Conservation (phyloP, 2,113 vertebrate genomes). For the Xiphias gladius region DNA sequence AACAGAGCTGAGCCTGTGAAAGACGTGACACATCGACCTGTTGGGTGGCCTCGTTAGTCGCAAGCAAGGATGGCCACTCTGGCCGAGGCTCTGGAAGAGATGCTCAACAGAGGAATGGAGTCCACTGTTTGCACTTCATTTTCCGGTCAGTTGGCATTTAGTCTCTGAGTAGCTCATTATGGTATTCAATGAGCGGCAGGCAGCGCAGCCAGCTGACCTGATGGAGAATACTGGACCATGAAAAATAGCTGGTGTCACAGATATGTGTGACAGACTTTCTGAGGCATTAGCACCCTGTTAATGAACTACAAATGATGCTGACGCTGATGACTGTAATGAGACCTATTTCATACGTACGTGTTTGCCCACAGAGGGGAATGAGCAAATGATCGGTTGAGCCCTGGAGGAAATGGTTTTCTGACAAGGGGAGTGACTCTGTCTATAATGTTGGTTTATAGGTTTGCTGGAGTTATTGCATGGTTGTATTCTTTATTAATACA, state of each 20-base stretch:
- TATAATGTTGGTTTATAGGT: slow-evolving; percentile 9
- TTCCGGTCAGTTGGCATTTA: slow-evolving; percentile 65
- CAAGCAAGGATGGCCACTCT: slow-evolving; percentile 41
- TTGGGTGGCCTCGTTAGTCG: slow-evolving; percentile 15
- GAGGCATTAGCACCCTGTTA: slow-evolving; percentile 66
- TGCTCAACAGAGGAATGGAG: background rate
- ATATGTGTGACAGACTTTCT: slow-evolving; percentile 58
- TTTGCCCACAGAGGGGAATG: slow-evolving; percentile 55
- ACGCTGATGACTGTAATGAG: slow-evolving; percentile 68
- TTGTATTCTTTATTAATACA: background rate
- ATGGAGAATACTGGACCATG: slow-evolving; percentile 29
- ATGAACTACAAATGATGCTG: slow-evolving; percentile 71
- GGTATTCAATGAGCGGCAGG: slow-evolving; percentile 26
- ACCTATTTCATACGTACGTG: slow-evolving; percentile 52
- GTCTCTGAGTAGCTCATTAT: slow-evolving; percentile 57
- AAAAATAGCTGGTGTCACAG: slow-evolving; percentile 46
- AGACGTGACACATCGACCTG: slow-evolving; percentile 22
- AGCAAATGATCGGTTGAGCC: slow-evolving; percentile 58
- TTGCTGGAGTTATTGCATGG: slow-evolving; percentile 10
- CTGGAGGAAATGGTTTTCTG: slow-evolving; percentile 41
- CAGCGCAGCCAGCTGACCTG: slow-evolving; percentile 28
- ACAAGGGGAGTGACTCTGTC: slow-evolving; percentile 30
- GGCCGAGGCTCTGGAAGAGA: slow-evolving; percentile 21
- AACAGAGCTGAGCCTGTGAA: slow-evolving; percentile 28
- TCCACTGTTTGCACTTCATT: slow-evolving; percentile 54